A percentile compares a stretch with the other conserved stretches of the same genome.
phyloP scores from a whole-genome alignment of 1,140 invertebrate species.

The Caenorhabditis latens region DNA sequence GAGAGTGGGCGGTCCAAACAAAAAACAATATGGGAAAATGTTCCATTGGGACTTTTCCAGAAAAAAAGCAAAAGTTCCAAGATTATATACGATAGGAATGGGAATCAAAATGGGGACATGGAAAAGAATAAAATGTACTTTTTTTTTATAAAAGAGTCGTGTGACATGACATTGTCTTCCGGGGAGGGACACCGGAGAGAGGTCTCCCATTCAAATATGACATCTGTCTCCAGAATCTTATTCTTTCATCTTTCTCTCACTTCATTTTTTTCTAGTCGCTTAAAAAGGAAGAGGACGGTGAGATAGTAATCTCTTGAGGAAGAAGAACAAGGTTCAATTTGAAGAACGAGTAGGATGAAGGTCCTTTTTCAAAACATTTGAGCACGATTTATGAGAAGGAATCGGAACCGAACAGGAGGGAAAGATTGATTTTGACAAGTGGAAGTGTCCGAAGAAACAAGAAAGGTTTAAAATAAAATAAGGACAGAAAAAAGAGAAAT shows the following conservation, averaged over 20 bases:
- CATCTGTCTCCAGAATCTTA: constrained; percentile 55
- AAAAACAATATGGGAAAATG: constrained; percentile 38
- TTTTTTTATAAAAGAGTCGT: constrained; percentile 11
- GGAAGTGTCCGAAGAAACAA: neutral
- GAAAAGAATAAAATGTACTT: neutral
- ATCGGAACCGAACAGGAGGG: neutral
- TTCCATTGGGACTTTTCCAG: constrained; percentile 36
- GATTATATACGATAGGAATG: constrained; percentile 32
- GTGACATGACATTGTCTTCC: constrained; percentile 54
- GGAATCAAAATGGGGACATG: constrained; percentile 1
- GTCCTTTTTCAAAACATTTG: neutral
- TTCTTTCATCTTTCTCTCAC: constrained; percentile 50
- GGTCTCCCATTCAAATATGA: constrained; percentile 38
- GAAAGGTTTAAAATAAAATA: constrained; percentile 8
- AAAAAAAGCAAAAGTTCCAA: constrained; percentile 17
- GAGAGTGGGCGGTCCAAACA: neutral
- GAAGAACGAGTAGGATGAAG: constrained; percentile 20
- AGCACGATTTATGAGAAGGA: constrained; percentile 35
- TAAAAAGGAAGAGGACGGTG: constrained; percentile 2
- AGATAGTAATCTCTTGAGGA: constrained; percentile 43
- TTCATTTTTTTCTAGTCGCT: constrained; percentile 10
- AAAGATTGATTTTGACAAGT: constrained; percentile 54
- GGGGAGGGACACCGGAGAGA: neutral
- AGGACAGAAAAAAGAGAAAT: neutral
- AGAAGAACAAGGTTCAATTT: constrained; percentile 48